Evolutionary conservation across 92 coral and sea anemone species (phyloP), one percentile per base, ranked within the genome.

Genomic region (Phymanthus crucifer): DNA sequence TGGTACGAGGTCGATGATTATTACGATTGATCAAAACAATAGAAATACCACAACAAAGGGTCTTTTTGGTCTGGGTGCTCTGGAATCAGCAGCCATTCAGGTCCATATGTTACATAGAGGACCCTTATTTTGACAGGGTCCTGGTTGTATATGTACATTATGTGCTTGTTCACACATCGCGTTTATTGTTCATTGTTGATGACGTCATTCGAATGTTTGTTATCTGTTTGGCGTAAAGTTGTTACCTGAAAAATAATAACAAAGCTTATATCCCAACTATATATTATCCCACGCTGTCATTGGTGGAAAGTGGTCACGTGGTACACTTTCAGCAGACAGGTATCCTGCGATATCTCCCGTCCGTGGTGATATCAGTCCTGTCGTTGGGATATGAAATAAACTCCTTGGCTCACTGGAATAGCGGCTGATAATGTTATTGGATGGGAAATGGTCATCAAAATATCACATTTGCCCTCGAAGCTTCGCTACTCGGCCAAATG

Each of bases 111-210:
- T 80, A 80, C 84, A 80, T 50, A 35, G 78, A 47, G 84, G 84
- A 56, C 84, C 81, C 43, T 57, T 70, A 47, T 50, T n/a, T 71
- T 34, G 78, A 67, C 66, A 35, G 64, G 84, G 84, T 72, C 77
- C 56, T 32, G 17, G 27, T 80, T 26, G 84, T 72, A 69, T 88
- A 88, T 88, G 80, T 88, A 88, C 89, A 88, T 74, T 75, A 74
- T 32, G 75, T 58, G 73, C 81, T 40, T 77, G 71, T 68, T 67
- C 78, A 78, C 80, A 71, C 83, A 78, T 71, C 32, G 73, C 61
- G 57, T 66, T 77, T 52, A 46, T 66, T 17, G 81, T 40, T 61
- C 31, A 45, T 71, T 21, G 27, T 54, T 54, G 64, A 7, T 38
- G 75, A 78, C 83, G 83, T 46, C 86, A 68, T 71, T 76, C 74